phyloP scores from a whole-genome alignment of 2,888 invertebrate genomes.

The Callosobruchus maculatus region DNA sequence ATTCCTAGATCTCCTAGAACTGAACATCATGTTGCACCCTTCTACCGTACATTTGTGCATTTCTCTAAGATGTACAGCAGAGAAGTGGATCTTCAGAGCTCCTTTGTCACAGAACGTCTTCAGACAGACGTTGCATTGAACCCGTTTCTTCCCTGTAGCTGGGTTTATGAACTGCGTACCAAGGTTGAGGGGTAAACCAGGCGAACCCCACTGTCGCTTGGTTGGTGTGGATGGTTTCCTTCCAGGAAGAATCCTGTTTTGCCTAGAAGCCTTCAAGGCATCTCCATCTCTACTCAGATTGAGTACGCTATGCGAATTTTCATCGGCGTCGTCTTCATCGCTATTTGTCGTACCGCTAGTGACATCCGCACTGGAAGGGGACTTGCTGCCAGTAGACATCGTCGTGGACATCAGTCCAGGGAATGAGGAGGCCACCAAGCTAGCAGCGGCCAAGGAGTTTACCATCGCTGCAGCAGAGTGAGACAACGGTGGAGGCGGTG shows the following conservation, averaged over 20 bases:
- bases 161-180: conserved; percentile 91
- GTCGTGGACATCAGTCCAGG: conserved; percentile 56
- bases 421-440: conserved; percentile 61
- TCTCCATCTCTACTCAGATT: conserved; percentile 60
- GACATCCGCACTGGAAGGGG: conserved; percentile 45
- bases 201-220: conserved; percentile 76
- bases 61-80: conserved; percentile 96
- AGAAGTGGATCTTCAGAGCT: conserved; percentile 97
- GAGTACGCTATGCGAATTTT: conserved; percentile 60
- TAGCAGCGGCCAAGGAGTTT: conserved; percentile 53
- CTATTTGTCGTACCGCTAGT: conserved; percentile 47
- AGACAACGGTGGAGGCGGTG: conserved; percentile 59
- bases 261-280: conserved; percentile 49
- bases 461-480: conserved; percentile 66
- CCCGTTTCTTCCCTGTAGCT: conserved; percentile 91
- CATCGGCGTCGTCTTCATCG: conserved; percentile 58
- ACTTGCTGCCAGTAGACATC: conserved; percentile 54
- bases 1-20: conserved; percentile 91
- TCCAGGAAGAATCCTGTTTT: conserved; percentile 48
- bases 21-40: conserved; percentile 99
- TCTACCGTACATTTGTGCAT: conserved; percentile 99
- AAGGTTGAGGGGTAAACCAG: conserved; percentile 72
- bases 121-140: conserved; percentile 95
- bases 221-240: conserved; percentile 70
- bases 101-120: conserved; percentile 99